phyloP scores from a whole-genome alignment of 2,797 vertebrate species.

The Macrochelys suwanniensis region DNA sequence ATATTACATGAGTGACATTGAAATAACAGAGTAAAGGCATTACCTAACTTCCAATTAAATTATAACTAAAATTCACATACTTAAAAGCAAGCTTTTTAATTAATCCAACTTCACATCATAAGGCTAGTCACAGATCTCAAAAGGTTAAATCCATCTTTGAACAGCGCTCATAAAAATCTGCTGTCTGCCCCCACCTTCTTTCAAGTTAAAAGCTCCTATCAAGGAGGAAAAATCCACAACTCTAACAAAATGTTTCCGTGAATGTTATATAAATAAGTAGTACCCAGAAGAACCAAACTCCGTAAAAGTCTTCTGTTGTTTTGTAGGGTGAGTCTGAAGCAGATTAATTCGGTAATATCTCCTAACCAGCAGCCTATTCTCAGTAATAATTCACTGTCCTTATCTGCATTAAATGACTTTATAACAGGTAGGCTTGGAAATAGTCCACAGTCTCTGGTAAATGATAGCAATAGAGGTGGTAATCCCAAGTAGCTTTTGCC shows the following conservation, averaged over 20 bases:
- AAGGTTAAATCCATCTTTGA: neutral
- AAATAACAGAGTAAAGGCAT: slow-evolving; percentile 16
- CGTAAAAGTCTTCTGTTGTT: slow-evolving; percentile 39
- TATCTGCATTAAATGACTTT: slow-evolving; percentile 64
- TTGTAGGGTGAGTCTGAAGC: slow-evolving; percentile 38
- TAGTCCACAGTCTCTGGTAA: slow-evolving; percentile 21
- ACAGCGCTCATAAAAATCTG: neutral
- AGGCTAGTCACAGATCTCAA: neutral
- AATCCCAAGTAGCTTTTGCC: neutral
- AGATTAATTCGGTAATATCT: slow-evolving; percentile 66
- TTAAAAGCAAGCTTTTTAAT: neutral
- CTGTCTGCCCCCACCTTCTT: neutral
- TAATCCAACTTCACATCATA: slow-evolving; percentile 16
- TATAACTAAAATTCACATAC: slow-evolving; percentile 44
- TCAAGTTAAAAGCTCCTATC: slow-evolving; percentile 13
- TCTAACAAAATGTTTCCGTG: neutral
- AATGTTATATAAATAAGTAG: slow-evolving; percentile 19
- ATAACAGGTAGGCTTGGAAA: slow-evolving; percentile 45
- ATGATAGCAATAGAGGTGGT: neutral
- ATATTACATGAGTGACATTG: neutral
- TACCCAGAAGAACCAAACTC: slow-evolving; percentile 29
- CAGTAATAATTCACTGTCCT: slow-evolving; percentile 61
- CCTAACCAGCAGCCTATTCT: slow-evolving; percentile 50
- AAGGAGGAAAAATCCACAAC: neutral
- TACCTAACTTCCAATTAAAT: neutral